Evolutionary conservation across 2,888 invertebrate species (phyloP), one percentile per base, ranked within the genome.

Genomic region (Apotomis capreana): DNA sequence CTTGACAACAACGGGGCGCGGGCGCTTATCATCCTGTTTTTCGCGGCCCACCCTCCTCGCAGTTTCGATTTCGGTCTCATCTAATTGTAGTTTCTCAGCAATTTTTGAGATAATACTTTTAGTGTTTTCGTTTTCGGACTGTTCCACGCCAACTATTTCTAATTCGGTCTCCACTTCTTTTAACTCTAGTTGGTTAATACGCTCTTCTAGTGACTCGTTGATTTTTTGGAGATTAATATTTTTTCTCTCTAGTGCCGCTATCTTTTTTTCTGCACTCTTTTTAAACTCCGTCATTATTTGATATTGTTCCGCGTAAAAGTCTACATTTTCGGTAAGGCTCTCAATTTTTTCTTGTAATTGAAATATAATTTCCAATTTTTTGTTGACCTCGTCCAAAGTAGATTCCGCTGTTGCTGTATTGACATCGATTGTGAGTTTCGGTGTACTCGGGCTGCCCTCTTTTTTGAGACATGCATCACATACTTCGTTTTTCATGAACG

Each of bases 221-320:
- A 13, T 59, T 59, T 40, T 59, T 59, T 59, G 59, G 12, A 59
- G 26, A 57, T 57, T 57, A n/a, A 40, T 8, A 40, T 59, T 59
- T 44, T 40, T 59, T 12, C 10, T 59, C 37, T 59, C 59, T 12
- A 59, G n/a, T n/a, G 40, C 40, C 37, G 59, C 37, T 59, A 59
- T 59, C n/a, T 40, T 59, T 8, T 59, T 59, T 9, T 59, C 59
- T 8, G 74, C 60, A 26, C 65, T 62, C 13, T 70, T 70, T 46
- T 74, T 75, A 44, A 69, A 74, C 36, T 59, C 59, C 6, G n/a
- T 40, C 59, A 59, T 59, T 40, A 37, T 37, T 59, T 59, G 59
- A 5, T 59, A 59, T 40, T 59, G 40, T 5, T 59, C 37, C n/a
- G 59, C 59, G 37, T 59, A 59, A n/a, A 59, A 49, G 49, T 60